These are phyloP conservation scores for Phaenicophaeus curvirostris DNA, from an alignment of 2,797 vertebrate genomes.

Conservation along the genomic window DNA sequence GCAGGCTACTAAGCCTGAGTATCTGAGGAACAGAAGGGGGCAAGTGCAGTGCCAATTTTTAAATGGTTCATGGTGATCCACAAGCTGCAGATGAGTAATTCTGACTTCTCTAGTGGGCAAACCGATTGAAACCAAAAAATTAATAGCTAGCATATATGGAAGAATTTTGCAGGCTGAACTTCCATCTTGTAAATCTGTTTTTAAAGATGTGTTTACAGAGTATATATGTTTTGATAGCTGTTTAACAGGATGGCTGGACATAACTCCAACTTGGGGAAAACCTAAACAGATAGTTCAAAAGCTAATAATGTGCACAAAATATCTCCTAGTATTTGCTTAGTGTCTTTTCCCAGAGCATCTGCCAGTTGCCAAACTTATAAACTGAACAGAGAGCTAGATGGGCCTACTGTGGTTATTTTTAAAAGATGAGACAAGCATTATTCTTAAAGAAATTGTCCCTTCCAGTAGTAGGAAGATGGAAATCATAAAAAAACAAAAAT, in stretches of 20 bases:
- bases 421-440: neutral
- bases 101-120: neutral
- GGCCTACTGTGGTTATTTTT: neutral
- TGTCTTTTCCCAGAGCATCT: neutral
- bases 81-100: slow-evolving; percentile 23
- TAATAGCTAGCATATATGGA: neutral
- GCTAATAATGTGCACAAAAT: neutral
- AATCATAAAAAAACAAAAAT: neutral
- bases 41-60: slow-evolving; percentile 38
- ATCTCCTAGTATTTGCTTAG: neutral
- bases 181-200: neutral
- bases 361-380: neutral
- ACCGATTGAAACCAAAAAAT: neutral
- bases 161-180: neutral
- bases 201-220: neutral
- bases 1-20: slow-evolving; percentile 31
- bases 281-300: neutral
- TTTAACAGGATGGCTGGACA: neutral
- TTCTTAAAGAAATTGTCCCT: neutral
- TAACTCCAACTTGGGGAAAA: neutral
- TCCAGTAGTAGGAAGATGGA: neutral
- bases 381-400: neutral
- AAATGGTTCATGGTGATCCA: slow-evolving; percentile 8
- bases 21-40: slow-evolving; percentile 51
- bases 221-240: neutral